Evolutionary conservation across 2,113 vertebrate species (phyloP), one percentile per base, ranked within the genome.

Genomic region (Prietella phreatophila): DNA sequence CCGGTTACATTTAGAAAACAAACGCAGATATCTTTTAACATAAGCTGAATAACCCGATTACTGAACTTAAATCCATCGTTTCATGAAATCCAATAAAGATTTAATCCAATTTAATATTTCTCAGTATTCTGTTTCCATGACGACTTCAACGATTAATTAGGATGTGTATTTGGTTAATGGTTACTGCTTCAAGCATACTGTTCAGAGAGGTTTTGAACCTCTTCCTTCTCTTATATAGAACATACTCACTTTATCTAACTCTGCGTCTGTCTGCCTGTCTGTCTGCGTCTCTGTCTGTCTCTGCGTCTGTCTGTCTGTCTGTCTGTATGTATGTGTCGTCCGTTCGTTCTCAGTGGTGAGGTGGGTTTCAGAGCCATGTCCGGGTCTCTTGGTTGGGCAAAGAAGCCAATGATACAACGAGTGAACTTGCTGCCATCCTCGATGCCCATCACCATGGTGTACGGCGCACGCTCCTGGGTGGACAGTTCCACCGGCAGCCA

Each of bases 331-430:
- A 5, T 30, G 61, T 63, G 67, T 67, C 33, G 9, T 39, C 13
- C 20, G 20, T 2, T n/a, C 13, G 33, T 1, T 36, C 27, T 27
- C 93, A 98, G 97, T 82, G 97, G 97, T 5, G 97, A 98, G 91
- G 96, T 96, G 0, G 97, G 96, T 15, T 98, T 98, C 93, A 95
- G 96, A 90, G 94, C 96, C 89, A 96, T 98, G 96, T 94, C 95
- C 4, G 95, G 96, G 91, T 95, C 95, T 53, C 93, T 98, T 0
- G 96, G 96, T 78, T 98, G 97, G 97, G 97, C 97, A 3, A 96
- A 96, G 93, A 96, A 94, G 58, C 97, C 97, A 27, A 98, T 98
- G 97, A 88, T 97, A 89, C 93, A 96, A 2, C 92, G 97, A n/a
- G 94, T 98, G 85, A 92, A 96, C 88, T 91, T 96, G 86, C 95